Conservation (phyloP, 2,113 vertebrate genomes). For the Oriolus oriolus region DNA sequence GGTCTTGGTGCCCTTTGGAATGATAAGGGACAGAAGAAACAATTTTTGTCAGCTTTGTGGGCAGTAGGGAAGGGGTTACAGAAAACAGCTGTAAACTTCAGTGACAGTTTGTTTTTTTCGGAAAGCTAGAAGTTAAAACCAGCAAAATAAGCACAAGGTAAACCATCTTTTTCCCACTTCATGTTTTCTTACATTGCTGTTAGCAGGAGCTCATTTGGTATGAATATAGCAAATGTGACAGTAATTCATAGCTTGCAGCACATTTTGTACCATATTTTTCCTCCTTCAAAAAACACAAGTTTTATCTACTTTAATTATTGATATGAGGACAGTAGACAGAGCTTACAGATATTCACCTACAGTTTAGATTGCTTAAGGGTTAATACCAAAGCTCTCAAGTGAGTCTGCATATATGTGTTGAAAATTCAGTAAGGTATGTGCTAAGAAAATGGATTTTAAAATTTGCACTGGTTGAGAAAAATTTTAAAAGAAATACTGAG, state of each 20-base stretch:
- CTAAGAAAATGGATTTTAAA: background rate
- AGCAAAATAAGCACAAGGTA: background rate
- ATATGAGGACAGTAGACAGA: background rate
- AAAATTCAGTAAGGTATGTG: background rate
- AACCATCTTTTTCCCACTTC: background rate
- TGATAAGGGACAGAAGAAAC: background rate
- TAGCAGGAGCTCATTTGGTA: background rate
- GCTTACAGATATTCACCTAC: background rate
- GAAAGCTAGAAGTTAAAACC: background rate
- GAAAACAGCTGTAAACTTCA: background rate
- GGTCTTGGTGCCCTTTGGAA: background rate
- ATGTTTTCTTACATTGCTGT: background rate
- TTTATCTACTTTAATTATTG: background rate
- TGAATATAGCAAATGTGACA: background rate
- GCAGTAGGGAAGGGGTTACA: background rate
- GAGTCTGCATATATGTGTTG: background rate
- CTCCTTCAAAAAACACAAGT: background rate
- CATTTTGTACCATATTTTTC: background rate
- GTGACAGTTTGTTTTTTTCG: background rate
- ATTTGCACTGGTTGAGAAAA: background rate
- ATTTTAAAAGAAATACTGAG: background rate
- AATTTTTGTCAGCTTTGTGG: background rate
- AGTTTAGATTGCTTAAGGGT: background rate
- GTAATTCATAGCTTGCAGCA: background rate
- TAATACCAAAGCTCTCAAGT: background rate